Percentiles rank a stretch among this genome's conserved stretches.
Conservation (phyloP, 2,113 vertebrate species). For the Ageneiosus marmoratus region DNA sequence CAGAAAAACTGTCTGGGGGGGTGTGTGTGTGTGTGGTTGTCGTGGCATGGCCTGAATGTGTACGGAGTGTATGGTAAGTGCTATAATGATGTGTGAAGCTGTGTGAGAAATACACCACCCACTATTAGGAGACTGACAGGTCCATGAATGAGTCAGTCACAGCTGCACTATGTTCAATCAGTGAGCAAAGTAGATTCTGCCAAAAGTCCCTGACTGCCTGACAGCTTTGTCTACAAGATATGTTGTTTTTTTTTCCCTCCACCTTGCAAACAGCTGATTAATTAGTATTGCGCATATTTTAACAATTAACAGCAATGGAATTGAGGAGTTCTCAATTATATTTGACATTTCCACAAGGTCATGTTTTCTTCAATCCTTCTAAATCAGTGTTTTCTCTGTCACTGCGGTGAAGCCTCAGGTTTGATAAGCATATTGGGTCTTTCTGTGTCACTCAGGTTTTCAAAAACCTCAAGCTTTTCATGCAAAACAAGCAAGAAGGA, state of each 20-base stretch:
- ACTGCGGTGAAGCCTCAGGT: not conserved
- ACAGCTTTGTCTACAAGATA: slow-evolving; percentile 38
- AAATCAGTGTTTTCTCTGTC: not conserved
- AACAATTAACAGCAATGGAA: slow-evolving; percentile 33
- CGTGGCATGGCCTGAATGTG: not conserved
- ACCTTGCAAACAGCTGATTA: slow-evolving; percentile 55
- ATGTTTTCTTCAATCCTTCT: not conserved
- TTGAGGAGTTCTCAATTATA: slow-evolving; percentile 58
- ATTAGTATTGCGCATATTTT: slow-evolving; percentile 65
- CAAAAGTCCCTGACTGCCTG: slow-evolving; percentile 27
- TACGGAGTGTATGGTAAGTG: slow-evolving; percentile 7
- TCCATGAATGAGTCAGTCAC: slow-evolving; percentile 34
- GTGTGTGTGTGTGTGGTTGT: not conserved
- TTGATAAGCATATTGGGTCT: slow-evolving; percentile 37
- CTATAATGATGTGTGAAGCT: slow-evolving; percentile 6
- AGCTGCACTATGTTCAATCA: slow-evolving; percentile 5
- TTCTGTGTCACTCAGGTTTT: slow-evolving; percentile 71
- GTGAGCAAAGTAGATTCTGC: slow-evolving; percentile 2
- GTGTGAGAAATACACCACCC: not conserved
- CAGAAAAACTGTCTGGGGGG: not conserved
- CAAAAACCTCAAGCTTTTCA: slow-evolving; percentile 78
- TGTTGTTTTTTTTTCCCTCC: slow-evolving; percentile 35
- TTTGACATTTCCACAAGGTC: slow-evolving; percentile 47
- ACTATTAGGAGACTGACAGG: slow-evolving; percentile 19
- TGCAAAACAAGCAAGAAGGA: slow-evolving; percentile 71